phyloP scores from a whole-genome alignment of 2,113 vertebrate genomes.

The Spheniscus mendiculus region DNA sequence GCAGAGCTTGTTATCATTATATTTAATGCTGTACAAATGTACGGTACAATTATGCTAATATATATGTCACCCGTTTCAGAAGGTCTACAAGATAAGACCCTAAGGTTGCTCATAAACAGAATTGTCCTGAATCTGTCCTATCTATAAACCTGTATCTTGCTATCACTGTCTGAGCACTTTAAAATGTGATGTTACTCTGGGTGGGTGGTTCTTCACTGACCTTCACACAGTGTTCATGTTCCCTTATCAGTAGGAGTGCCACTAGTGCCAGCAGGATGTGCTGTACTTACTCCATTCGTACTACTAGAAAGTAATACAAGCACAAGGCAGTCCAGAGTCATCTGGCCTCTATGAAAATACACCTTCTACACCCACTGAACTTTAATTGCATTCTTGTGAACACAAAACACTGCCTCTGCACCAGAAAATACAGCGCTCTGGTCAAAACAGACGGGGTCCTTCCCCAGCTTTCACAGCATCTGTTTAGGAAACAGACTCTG shows the following conservation, averaged over 20 bases:
- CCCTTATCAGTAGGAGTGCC: not conserved
- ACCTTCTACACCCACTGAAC: not conserved
- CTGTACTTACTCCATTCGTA: not conserved
- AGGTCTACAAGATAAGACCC: not conserved
- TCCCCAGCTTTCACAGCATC: not conserved
- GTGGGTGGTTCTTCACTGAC: not conserved
- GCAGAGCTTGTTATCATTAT: not conserved
- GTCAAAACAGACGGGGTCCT: not conserved
- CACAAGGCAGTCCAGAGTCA: not conserved
- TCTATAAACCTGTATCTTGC: not conserved
- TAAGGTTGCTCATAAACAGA: not conserved
- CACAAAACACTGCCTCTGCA: not conserved
- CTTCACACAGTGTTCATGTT: not conserved
- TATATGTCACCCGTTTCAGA: not conserved
- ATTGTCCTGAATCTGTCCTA: not conserved
- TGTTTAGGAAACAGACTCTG: not conserved
- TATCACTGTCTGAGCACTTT: too few species aligned
- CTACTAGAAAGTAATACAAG: not conserved
- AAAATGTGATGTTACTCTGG: not conserved
- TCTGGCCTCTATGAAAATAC: not conserved
- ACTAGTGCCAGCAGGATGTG: not conserved
- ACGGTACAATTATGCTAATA: not conserved
- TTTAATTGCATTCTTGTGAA: not conserved
- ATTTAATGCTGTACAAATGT: not conserved
- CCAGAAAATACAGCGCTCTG: not conserved